A percentile compares a stretch with the other conserved stretches of the same genome.
Conservation (phyloP, 2,113 vertebrate genomes). For the Planiliza haematocheilus region DNA sequence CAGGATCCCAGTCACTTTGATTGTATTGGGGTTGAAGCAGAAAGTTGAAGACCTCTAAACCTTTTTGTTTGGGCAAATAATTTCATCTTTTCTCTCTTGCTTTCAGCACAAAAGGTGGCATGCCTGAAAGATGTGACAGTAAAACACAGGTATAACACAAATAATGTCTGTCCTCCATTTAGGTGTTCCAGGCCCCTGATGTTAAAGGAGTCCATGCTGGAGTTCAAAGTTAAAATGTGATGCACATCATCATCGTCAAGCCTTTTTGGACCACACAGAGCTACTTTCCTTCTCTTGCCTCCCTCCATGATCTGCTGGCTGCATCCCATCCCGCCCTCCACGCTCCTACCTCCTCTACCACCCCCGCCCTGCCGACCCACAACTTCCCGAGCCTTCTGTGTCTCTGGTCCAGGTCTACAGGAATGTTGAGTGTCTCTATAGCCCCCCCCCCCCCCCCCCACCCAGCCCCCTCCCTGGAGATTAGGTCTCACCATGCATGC, state of each 20-base stretch:
- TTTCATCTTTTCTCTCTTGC: neutral
- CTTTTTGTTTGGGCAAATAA: neutral
- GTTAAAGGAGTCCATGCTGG: too few relatives aligned
- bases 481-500: slow-evolving; percentile 62
- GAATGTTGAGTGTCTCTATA: slow-evolving; percentile 80
- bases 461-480: slow-evolving; percentile 67
- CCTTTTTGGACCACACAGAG: slow-evolving; percentile 3
- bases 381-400: slow-evolving; percentile 22
- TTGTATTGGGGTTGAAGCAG: neutral
- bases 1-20: neutral
- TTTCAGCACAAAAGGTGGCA: neutral
- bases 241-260: neutral
- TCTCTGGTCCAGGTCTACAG: slow-evolving; percentile 62
- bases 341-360: slow-evolving; percentile 14
- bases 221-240: too few relatives aligned
- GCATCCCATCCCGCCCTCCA: slow-evolving; percentile 21
- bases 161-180: neutral
- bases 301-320: slow-evolving; percentile 21
- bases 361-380: slow-evolving; percentile 8
- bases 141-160: neutral
- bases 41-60: neutral
- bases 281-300: neutral
- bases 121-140: neutral
- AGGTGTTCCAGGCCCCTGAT: neutral
- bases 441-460: slow-evolving; percentile 50